phyloP scores from a whole-genome alignment of 2,113 vertebrate species.

The Limanda limanda region DNA sequence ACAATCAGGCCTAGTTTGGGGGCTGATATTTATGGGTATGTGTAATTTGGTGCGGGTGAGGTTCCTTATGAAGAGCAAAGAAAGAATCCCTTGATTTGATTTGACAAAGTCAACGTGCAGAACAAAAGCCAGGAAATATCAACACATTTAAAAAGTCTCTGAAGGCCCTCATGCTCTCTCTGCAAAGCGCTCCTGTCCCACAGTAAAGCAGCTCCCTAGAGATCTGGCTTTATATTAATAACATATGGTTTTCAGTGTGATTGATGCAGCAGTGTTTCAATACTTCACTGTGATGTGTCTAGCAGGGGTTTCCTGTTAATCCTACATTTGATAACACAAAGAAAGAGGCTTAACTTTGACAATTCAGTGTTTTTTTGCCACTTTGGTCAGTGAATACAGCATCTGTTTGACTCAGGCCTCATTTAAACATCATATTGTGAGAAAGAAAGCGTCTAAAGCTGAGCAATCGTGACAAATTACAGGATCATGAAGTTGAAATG shows the following conservation, averaged over 20 bases:
- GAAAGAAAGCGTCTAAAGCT: neutral
- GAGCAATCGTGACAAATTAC: neutral
- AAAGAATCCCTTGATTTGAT: neutral
- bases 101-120: slow-evolving; percentile 11
- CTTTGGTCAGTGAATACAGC: neutral
- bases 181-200: slow-evolving; percentile 23
- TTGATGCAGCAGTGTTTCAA: slow-evolving; percentile 62
- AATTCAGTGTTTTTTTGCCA: slow-evolving; percentile 35
- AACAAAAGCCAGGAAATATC: slow-evolving; percentile 52
- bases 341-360: slow-evolving; percentile 25
- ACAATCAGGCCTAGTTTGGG: too few relatives aligned
- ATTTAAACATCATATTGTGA: too few relatives aligned
- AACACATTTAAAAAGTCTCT: slow-evolving; percentile 45
- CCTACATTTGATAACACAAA: slow-evolving; percentile 49
- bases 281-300: slow-evolving; percentile 52
- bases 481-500: slow-evolving; percentile 5
- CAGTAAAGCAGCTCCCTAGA: slow-evolving; percentile 30
- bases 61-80: too few relatives aligned
- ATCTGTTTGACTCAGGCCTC: neutral
- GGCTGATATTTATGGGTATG: too few relatives aligned
- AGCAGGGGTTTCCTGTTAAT: slow-evolving; percentile 68
- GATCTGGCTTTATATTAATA: slow-evolving; percentile 66
- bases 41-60: too few relatives aligned
- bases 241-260: slow-evolving; percentile 63
- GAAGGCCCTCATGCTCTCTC: slow-evolving; percentile 14